Percentiles rank a stretch among this genome's conserved stretches.
Evolutionary conservation across 2,113 vertebrate genomes (phyloP).

Genomic region (Eleginops maclovinus): DNA sequence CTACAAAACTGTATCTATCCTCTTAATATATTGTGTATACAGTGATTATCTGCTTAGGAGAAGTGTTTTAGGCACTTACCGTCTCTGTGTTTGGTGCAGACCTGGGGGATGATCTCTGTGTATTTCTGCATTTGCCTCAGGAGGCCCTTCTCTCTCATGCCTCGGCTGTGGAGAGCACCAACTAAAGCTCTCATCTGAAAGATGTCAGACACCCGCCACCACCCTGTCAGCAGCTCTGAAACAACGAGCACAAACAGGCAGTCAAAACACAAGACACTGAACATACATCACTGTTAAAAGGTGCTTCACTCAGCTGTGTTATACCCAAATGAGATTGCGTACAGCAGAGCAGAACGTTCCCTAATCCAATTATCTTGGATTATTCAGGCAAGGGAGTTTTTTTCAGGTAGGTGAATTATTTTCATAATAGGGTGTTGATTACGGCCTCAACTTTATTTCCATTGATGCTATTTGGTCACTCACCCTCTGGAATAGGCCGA

Average conservation of each 20-base stretch:
- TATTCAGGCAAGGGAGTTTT: conserved; percentile 50
- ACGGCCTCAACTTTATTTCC: neutral
- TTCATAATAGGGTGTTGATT: conserved; percentile 26
- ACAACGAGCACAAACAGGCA: conserved; percentile 32
- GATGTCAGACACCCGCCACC: conserved; percentile 96
- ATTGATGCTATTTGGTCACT: conserved; percentile 32
- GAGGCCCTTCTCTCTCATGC: conserved; percentile 94
- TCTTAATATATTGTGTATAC: neutral
- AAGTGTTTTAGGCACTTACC: conserved; percentile 79
- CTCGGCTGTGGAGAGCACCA: conserved; percentile 92
- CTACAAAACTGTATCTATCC: neutral
- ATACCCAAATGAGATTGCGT: conserved; percentile 29
- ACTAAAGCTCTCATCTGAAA: conserved; percentile 92
- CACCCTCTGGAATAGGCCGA: conserved; percentile 94
- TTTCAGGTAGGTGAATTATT: conserved; percentile 42
- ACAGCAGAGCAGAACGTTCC: conserved; percentile 44
- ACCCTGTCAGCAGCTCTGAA: conserved; percentile 93
- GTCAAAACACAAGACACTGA: conserved; percentile 24
- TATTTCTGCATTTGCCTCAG: conserved; percentile 98
- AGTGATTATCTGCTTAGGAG: neutral
- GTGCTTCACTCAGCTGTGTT: conserved; percentile 21
- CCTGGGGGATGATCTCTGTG: conserved; percentile 94
- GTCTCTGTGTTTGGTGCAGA: conserved; percentile 94
- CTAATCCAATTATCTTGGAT: conserved; percentile 61
- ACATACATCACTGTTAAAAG: conserved; percentile 37